Evolutionary conservation across 2,797 vertebrate genomes (phyloP), one percentile per base, ranked within the genome.

Genomic region (Falco novaeseelandiae): DNA sequence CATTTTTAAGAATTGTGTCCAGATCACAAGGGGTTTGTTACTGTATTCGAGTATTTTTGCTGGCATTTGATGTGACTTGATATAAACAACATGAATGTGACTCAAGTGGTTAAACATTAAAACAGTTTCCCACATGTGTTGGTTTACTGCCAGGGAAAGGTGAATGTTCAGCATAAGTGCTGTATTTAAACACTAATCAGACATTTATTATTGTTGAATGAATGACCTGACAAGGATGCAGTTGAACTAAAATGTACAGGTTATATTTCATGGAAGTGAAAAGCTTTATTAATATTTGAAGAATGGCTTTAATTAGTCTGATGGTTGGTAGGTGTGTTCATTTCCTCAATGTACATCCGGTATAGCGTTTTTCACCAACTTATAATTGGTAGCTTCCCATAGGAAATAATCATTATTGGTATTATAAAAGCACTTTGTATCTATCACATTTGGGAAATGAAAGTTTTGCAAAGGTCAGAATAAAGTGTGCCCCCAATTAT

Each of bases 401-500:
- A 91, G 97, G 98, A 98, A 98, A 98, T 96, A 93, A 98, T 98
- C 96, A 94, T 98, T 98, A 98, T 97, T 97, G 98, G 98, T 97
- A 97, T 98, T 98, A 97, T 97, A 97, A 98, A 98, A 98, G 97
- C 82, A 97, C 97, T 96, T 97, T 96, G 96, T 98, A 98, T 98
- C 98, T 98, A 98, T 98, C 98, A 98, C 99, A 96, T 96, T 98
- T 99, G 99, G 99, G 98, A 99, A 98, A 98, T 98, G 96, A 98
- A 98, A 98, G 98, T 98, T 98, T 98, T 92, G 77, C 90, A 97
- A 97, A 98, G 97, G 98, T 99, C 98, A 99, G 98, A 98, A 98
- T 98, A 99, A 99, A 99, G 97, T 98, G 98, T 99, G 98, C 98
- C 99, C 99, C 98, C 99, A 99, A 99, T 99, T 99, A 99, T 98